A percentile compares a stretch with the other conserved stretches of the same genome.
phyloP scores from a whole-genome alignment of 2,113 vertebrate genomes.

The Ia io region DNA sequence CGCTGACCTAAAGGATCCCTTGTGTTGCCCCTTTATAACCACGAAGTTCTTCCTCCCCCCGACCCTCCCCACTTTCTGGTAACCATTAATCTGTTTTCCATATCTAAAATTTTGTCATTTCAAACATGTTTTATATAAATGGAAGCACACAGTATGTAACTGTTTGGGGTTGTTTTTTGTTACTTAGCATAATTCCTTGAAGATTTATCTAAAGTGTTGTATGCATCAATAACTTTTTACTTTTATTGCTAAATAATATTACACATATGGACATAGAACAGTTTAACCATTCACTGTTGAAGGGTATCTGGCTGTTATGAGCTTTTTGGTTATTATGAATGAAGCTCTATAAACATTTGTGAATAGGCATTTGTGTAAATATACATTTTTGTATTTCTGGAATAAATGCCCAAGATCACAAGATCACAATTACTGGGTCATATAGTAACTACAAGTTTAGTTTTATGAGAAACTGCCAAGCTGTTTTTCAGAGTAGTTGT shows the following conservation, averaged over 20 bases:
- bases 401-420: not conserved
- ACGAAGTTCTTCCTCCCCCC: not conserved
- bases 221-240: not conserved
- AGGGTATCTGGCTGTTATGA: not conserved
- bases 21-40: not conserved
- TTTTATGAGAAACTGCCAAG: not conserved
- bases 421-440: not conserved
- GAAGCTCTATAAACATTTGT: not conserved
- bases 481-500: not conserved
- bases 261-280: not conserved
- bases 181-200: not conserved
- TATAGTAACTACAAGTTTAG: not conserved
- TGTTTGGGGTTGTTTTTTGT: not conserved
- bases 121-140: not conserved
- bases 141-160: not conserved
- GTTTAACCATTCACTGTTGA: not conserved
- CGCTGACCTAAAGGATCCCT: not conserved
- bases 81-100: not conserved
- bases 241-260: not conserved
- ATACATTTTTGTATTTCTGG: not conserved
- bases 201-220: not conserved
- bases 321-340: not conserved
- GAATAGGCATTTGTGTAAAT: not conserved
- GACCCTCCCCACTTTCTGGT: not conserved
- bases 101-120: not conserved